phyloP scores from a whole-genome alignment of 2,888 invertebrate genomes.

The Folsomia candida region DNA sequence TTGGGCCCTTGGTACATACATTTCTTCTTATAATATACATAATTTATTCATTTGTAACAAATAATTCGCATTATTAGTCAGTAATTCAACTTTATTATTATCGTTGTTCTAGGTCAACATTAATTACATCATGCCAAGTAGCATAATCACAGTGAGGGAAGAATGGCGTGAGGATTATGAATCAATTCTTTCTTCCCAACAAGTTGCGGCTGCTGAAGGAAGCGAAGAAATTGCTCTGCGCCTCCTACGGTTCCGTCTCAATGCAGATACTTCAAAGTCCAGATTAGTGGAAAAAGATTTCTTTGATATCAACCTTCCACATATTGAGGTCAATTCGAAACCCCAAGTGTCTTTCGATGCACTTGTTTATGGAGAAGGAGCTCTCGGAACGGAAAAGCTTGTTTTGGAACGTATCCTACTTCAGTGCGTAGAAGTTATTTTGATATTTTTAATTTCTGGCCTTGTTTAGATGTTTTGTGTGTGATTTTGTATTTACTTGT shows the following conservation, averaged over 20 bases:
- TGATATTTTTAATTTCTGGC: too few species aligned
- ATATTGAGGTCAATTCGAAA: not conserved
- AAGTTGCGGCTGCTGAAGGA: slow-evolving; percentile 1
- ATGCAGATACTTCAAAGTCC: slow-evolving; percentile 13
- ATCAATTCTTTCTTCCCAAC: slow-evolving; percentile 9
- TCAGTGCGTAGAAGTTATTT: too few species aligned
- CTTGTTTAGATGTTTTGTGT: too few species aligned
- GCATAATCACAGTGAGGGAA: slow-evolving; percentile 4
- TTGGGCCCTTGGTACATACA: not conserved
- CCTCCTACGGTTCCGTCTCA: slow-evolving; percentile 21
- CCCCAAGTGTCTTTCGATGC: not conserved
- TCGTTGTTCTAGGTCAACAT: not conserved
- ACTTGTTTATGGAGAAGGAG: not conserved
- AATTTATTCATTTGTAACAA: too few species aligned
- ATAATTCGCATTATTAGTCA: not conserved
- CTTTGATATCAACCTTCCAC: slow-evolving; percentile 27
- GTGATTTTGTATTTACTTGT: too few species aligned
- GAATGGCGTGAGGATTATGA: slow-evolving; percentile 19
- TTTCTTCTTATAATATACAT: not conserved
- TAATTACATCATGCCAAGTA: not conserved
- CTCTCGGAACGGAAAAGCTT: not conserved
- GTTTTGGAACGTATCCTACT: not conserved
- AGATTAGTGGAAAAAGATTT: slow-evolving; percentile 32
- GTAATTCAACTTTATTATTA: not conserved
- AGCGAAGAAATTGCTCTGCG: slow-evolving; percentile 20